Evolutionary conservation across 2,797 vertebrate species (phyloP), one percentile per base, ranked within the genome.

Genomic region (Hapalemur alaotrensis): DNA sequence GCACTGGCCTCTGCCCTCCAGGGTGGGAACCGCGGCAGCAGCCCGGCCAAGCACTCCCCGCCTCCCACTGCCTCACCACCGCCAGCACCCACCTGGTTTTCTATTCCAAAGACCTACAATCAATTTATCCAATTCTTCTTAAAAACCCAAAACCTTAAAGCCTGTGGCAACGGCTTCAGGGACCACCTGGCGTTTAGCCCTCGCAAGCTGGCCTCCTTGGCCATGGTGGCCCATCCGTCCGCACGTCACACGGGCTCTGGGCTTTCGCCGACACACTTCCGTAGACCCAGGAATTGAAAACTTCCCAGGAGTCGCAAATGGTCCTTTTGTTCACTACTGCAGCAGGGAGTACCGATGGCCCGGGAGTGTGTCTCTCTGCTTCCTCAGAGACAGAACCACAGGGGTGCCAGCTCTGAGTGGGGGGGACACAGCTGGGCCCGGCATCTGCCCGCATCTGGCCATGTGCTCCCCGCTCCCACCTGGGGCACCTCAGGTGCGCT

Each of bases 81-180:
- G 14, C 11, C 1, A 1, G 14, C 48, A 5, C 18, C n/a, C 2
- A 54, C n/a, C n/a, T 15, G 76, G 30, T 12, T 5, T 41, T 83
- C 43, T 22, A n/a, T 30, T 35, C 43, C 1, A 30, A 83, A 65
- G 43, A 20, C 43, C 10, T 1, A n/a, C 43, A 23, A 35, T 32
- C 17, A 11, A 5, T 46, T 32, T 32, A 61, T 7, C 38, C 10
- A 4, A 32, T 46, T 59, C 28, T 30, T 54, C 57, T 30, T 43
- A 12, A 30, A 61, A 59, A 59, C 23, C 57, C 79, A 17, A 61
- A 81, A 15, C 28, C 59, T 7, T 5, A 50, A 84, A 35, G 82
- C 13, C 23, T 17, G 14, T 1, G 22, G 35, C 23, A 28, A 48
- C 32, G 11, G 3, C 38, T 38, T 15, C 5, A 0, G 1, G 1